Evolutionary conservation across 2,797 vertebrate genomes (phyloP).

Genomic region (Sternarchorhynchus goeldii): DNA sequence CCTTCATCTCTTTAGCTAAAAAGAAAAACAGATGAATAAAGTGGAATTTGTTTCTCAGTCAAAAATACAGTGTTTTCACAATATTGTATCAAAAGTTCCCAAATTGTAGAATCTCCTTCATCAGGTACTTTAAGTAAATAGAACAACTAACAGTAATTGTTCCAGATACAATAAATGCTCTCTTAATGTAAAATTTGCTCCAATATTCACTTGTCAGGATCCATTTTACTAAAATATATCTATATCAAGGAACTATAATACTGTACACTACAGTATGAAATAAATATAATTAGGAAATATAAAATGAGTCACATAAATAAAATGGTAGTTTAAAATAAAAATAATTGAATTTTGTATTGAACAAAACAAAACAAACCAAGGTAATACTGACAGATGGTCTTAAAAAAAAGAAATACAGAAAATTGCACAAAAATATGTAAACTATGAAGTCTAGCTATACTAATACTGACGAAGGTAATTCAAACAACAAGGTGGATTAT

Average conservation of each 20-base stretch:
- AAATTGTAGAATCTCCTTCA: slow-evolving; percentile 96
- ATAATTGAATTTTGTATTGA: slow-evolving; percentile 86
- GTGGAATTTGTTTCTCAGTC: slow-evolving; percentile 89
- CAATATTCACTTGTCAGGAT: slow-evolving; percentile 94
- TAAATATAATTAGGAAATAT: slow-evolving; percentile 99
- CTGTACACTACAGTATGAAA: slow-evolving; percentile 99
- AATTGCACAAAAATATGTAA: slow-evolving; percentile 99
- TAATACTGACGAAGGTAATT: slow-evolving; percentile 95
- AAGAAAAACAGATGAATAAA: slow-evolving; percentile 91
- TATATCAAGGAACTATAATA: slow-evolving; percentile 99
- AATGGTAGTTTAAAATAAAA: slow-evolving; percentile 97
- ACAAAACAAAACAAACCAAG: slow-evolving; percentile 76
- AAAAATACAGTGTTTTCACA: slow-evolving; percentile 99
- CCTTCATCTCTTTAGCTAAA: slow-evolving; percentile 87
- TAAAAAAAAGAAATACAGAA: slow-evolving; percentile 88
- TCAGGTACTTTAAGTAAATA: slow-evolving; percentile 85
- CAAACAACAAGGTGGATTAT: slow-evolving; percentile 87
- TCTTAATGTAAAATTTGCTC: slow-evolving; percentile 94
- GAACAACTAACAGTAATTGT: slow-evolving; percentile 86
- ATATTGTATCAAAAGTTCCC: slow-evolving; percentile 96
- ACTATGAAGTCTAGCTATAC: slow-evolving; percentile 90
- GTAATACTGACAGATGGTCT: slow-evolving; percentile 94
- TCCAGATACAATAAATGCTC: slow-evolving; percentile 94
- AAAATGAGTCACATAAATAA: slow-evolving; percentile 99
- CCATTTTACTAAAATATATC: slow-evolving; percentile 99